Percentiles rank a stretch among this genome's conserved stretches.
phyloP scores from a whole-genome alignment of 92 coral and sea anemone genomes.

The Siderastrea siderea region DNA sequence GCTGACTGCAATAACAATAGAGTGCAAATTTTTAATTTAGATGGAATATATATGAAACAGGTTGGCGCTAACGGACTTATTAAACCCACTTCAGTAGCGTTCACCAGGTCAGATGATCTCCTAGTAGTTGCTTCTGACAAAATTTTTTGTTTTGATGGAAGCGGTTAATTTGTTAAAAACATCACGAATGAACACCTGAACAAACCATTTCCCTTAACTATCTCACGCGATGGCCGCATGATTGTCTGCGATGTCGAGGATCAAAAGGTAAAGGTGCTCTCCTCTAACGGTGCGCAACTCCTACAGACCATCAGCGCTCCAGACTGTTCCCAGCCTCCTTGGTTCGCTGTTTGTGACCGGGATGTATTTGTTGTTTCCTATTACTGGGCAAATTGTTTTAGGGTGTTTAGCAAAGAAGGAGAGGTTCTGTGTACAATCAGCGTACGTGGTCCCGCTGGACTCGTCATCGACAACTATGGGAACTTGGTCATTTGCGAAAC shows the following conservation, averaged over 20 bases:
- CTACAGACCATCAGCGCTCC: slow-evolving; percentile 4
- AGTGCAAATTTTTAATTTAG: background rate
- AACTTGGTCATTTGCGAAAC: slow-evolving; percentile 27
- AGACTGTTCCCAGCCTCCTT: background rate
- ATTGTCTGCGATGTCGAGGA: no score
- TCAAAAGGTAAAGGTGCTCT: no score
- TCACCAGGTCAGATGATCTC: background rate
- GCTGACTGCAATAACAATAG: background rate
- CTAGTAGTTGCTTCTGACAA: slow-evolving; percentile 1
- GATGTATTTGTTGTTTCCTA: slow-evolving; percentile 4
- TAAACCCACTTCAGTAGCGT: slow-evolving; percentile 9
- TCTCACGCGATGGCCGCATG: no score
- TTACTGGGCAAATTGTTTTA: slow-evolving; percentile 1
- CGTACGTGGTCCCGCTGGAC: slow-evolving; percentile 53
- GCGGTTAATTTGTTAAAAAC: slow-evolving; percentile 36
- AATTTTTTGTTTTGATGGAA: slow-evolving; percentile 35
- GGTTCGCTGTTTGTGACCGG: background rate
- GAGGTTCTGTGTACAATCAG: slow-evolving; percentile 10
- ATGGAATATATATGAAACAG: background rate
- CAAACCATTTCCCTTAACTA: background rate
- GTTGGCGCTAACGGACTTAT: background rate
- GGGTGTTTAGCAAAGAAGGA: slow-evolving; percentile 59
- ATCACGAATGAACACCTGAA: slow-evolving; percentile 29
- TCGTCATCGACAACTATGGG: slow-evolving; percentile 39
- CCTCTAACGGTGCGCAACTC: no score